Base-by-base conservation (phyloP, 1,140 invertebrate species). In the Temnothorax curvispinosus region DNA sequence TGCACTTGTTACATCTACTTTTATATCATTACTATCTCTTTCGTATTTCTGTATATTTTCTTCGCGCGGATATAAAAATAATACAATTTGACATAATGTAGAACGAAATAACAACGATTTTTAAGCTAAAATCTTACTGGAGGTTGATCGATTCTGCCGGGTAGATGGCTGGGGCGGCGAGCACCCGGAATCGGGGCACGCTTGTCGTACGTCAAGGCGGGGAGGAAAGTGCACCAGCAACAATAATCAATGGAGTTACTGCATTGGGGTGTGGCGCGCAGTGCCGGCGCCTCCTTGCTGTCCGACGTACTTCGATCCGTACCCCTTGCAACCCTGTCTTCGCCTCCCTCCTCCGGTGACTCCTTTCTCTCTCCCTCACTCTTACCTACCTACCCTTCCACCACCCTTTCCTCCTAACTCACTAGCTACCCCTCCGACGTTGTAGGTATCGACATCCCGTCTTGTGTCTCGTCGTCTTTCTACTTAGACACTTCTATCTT, bases 241-340 rank as follows among this genome's bases (percentile, higher is more conserved):
- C 92, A 94, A 94, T 93, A 94, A 94, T 93, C 93, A 93, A 94
- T 94, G 93, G 92, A 94, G 93, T 93, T 93, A 92, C 93, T 93
- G 93, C 92, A 94, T 92, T 92, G 93, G 93, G 93, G 93, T 94
- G 93, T 94, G 93, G 93, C 93, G 92, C 92, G 87, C 92, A 93
- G 91, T 93, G 87, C 89, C 92, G 93, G 93, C 93, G 92, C 93
- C 91, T 94, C 91, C 93, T 91, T 90, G 93, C 93, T 94, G 93
- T 93, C 93, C 93, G 91, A 93, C 92, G 92, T 93, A 86, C 92
- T 94, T 94, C 93, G 93, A 93, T 94, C 65, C 93, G 92, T 91
- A 90, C 88, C 92, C 90, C 91, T 92, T 93, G 87, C 92, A 89
- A 92, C 90, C 92, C 89, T 82, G 80, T 91, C 65, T 81, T 80